Base-by-base conservation (phyloP, 2,113 vertebrate genomes). In the Phrynocephalus versicolor region DNA sequence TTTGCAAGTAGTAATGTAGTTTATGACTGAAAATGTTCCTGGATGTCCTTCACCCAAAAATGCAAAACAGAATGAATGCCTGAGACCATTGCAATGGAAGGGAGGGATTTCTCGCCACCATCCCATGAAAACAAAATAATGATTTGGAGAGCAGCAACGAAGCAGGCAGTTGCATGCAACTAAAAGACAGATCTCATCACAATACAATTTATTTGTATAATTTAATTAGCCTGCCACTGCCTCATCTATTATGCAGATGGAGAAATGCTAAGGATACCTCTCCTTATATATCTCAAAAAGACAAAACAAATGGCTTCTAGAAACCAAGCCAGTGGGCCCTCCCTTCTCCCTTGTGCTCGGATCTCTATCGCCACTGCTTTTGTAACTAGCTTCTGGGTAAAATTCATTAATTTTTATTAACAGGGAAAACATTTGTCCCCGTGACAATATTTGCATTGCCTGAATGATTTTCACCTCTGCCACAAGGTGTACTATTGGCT, bases 401-500 rank as follows among this genome's bases (percentile, higher is more conserved):
- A 97, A 97, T 98, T 98, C 97, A 98, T 99, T 97, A 96, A 98
- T 98, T 99, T 97, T 97, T 98, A 98, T 98, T 98, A 98, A 97
- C 97, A 97, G 97, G 96, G 95, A 98, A 98, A 97, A 98, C 97
- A 98, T 98, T 98, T 97, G 96, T 97, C 96, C 96, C 93, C 94
- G 82, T 96, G 97, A 97, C 96, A 97, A 97, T 98, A 98, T 98
- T 98, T 98, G 98, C 98, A 98, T 98, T 97, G 97, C 96, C 97
- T 97, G 97, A 99, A 98, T 98, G 97, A 97, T 98, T 98, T 99
- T 98, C 98, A 99, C 98, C 98, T 98, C 98, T 99, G 99, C 98
- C 98, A 98, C 96, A 97, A 98, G 98, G 97, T 98, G 97, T 97
- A 97, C 97, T 97, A 97, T 96, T 90, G 96, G 97, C 97, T 98